These are phyloP conservation scores for Pseudanteris insignis DNA, from an alignment of 2,888 invertebrate species.

Conservation along the genomic window DNA sequence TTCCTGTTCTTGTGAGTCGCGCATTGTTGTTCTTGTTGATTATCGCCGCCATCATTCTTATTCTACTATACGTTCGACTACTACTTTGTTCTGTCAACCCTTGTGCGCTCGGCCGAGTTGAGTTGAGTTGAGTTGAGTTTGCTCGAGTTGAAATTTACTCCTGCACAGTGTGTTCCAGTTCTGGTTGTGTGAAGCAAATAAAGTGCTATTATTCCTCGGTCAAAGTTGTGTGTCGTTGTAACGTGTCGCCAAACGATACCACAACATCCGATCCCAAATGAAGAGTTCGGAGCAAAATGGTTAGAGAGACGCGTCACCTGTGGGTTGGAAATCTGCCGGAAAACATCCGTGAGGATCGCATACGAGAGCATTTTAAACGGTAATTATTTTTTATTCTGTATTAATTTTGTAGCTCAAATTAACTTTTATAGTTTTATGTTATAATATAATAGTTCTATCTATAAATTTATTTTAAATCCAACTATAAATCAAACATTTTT, in stretches of 20 bases:
- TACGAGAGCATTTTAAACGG: slow-evolving; percentile 98
- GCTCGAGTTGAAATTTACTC: slow-evolving; percentile 4
- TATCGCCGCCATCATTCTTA: slow-evolving; percentile 1
- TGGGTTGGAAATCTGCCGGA: slow-evolving; percentile 99
- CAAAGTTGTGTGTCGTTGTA: slow-evolving; percentile 66
- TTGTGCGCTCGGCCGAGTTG: neutral
- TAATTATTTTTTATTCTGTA: slow-evolving; percentile 57
- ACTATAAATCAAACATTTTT: too few species aligned
- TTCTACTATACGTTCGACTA: slow-evolving; percentile 4
- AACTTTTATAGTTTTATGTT: neutral
- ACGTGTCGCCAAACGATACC: slow-evolving; percentile 67
- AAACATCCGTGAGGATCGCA: slow-evolving; percentile 97
- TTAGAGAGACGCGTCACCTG: slow-evolving; percentile 99
- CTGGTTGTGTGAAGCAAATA: slow-evolving; percentile 3
- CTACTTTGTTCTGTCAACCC: slow-evolving; percentile 1
- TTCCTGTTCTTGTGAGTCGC: neutral
- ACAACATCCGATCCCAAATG: slow-evolving; percentile 78
- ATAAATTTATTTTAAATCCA: too few species aligned
- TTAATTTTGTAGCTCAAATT: too few species aligned
- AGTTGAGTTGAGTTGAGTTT: slow-evolving; percentile 5
- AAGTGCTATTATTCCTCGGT: slow-evolving; percentile 40
- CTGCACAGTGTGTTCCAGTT: slow-evolving; percentile 14
- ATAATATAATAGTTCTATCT: neutral
- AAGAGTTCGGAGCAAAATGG: slow-evolving; percentile 98
- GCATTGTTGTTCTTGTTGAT: neutral